phyloP scores from a whole-genome alignment of 2,888 invertebrate species.

The Ctenicera cuprea region DNA sequence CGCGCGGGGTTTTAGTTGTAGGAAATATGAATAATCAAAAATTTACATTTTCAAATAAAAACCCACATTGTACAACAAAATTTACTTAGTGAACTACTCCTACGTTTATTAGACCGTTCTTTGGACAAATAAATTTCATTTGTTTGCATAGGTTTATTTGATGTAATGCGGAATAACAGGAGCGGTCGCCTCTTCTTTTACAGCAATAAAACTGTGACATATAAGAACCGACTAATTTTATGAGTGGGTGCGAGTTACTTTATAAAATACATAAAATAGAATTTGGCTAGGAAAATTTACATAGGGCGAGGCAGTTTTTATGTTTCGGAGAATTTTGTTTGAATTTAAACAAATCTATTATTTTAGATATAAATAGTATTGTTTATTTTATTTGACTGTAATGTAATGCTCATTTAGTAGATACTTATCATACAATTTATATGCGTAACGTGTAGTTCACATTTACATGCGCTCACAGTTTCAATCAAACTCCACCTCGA shows the following conservation, averaged over 20 bases:
- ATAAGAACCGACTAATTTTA: too few relatives aligned
- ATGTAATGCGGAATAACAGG: neutral
- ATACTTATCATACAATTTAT: neutral
- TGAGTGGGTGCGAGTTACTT: too few relatives aligned
- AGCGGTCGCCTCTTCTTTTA: slow-evolving; percentile 1
- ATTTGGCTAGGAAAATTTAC: too few relatives aligned
- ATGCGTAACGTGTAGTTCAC: slow-evolving; percentile 4
- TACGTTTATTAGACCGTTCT: slow-evolving; percentile 9
- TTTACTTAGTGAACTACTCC: slow-evolving; percentile 11
- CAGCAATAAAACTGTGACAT: too few relatives aligned
- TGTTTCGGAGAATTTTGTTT: too few relatives aligned
- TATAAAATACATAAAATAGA: too few relatives aligned
- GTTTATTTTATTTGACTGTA: too few relatives aligned
- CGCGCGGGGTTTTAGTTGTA: neutral
- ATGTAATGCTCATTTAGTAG: too few relatives aligned
- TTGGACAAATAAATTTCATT: neutral
- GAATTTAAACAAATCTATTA: too few relatives aligned
- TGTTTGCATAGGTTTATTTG: slow-evolving; percentile 3
- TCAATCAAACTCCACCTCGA: slow-evolving; percentile 27
- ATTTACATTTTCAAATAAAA: slow-evolving; percentile 15
- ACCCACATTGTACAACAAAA: slow-evolving; percentile 10
- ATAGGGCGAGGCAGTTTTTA: too few relatives aligned
- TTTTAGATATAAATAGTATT: too few relatives aligned
- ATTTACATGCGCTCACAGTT: slow-evolving; percentile 24
- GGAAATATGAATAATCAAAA: slow-evolving; percentile 7